Evolutionary conservation across 2,113 vertebrate genomes (phyloP).

Genomic region (Gasterosteus nipponicus): DNA sequence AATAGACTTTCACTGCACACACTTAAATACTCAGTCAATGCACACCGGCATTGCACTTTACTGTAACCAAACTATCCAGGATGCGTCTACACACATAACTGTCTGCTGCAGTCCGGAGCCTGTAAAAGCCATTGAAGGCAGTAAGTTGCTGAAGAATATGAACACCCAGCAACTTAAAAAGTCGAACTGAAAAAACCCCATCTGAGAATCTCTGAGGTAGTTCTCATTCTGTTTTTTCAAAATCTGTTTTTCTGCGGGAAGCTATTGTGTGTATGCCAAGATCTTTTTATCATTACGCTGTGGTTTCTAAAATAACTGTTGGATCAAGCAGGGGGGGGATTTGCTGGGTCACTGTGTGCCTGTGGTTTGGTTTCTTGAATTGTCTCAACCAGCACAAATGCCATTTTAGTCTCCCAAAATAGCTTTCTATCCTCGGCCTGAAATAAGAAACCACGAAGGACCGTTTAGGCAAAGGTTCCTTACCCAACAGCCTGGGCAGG

Average conservation of each 20-base stretch:
- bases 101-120: slow-evolving; percentile 26
- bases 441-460: slow-evolving; percentile 35
- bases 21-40: slow-evolving; percentile 12
- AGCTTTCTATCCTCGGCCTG: slow-evolving; percentile 25
- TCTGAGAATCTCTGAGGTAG: slow-evolving; percentile 5
- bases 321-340: neutral
- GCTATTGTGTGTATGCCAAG: neutral
- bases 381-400: neutral
- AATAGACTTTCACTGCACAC: neutral
- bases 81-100: neutral
- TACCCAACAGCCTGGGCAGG: slow-evolving; percentile 37
- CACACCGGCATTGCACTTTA: slow-evolving; percentile 30
- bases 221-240: neutral
- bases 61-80: slow-evolving; percentile 13
- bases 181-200: slow-evolving; percentile 14
- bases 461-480: slow-evolving; percentile 16
- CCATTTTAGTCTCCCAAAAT: slow-evolving; percentile 22
- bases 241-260: neutral
- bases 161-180: slow-evolving; percentile 43
- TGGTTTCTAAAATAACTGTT: slow-evolving; percentile 22
- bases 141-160: slow-evolving; percentile 21
- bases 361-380: slow-evolving; percentile 4
- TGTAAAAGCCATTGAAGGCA: slow-evolving; percentile 28
- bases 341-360: neutral
- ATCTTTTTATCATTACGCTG: slow-evolving; percentile 6